Base-by-base conservation (phyloP, 2,888 invertebrate species). In the Hypomecis punctinalis region DNA sequence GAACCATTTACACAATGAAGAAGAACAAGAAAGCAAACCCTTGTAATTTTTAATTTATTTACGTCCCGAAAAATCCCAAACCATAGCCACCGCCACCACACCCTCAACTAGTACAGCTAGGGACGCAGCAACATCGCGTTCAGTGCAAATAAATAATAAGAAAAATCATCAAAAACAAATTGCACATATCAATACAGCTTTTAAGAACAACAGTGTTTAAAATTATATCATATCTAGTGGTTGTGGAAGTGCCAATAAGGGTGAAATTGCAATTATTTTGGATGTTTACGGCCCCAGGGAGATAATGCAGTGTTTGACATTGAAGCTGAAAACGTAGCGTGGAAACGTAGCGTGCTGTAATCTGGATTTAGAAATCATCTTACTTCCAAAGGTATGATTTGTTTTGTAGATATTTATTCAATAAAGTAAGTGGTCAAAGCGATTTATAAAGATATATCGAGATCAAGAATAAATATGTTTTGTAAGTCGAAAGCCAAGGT, bases 71-170 rank as follows among this genome's bases (percentile, higher is more conserved):
- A 43, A 36, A 8, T 9, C 0, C 55, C 0, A 55, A 49, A 11
- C 10, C 66, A 40, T 79, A 62, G 80, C 56, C 77, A 73, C 81
- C 71, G 75, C 71, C 66, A 13, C 49, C 54, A 63, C 76, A 71
- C 76, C 74, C 76, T 72, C 76, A 71, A 54, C 66, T 64, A 68
- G 67, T 64, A 67, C 75, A 59, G 72, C 77, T 69, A 66, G 70
- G 69, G 73, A 68, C 76, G 77, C 73, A 67, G 69, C 64, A 56
- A 73, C 72, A 66, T 66, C 70, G 70, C 66, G 63, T 57, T 63
- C 67, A 69, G 65, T 69, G 65, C 69, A 67, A 71, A 75, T 69
- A 69, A 61, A 57, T 57, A 56, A 58, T 39, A 47, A 36, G 55
- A 45, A 67, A 66, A 65, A 63, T 46, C 49, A 35, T 7, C 9